Evolutionary conservation across 2,888 invertebrate species (phyloP), one percentile per base, ranked within the genome.

Genomic region (Drosophila birchii): DNA sequence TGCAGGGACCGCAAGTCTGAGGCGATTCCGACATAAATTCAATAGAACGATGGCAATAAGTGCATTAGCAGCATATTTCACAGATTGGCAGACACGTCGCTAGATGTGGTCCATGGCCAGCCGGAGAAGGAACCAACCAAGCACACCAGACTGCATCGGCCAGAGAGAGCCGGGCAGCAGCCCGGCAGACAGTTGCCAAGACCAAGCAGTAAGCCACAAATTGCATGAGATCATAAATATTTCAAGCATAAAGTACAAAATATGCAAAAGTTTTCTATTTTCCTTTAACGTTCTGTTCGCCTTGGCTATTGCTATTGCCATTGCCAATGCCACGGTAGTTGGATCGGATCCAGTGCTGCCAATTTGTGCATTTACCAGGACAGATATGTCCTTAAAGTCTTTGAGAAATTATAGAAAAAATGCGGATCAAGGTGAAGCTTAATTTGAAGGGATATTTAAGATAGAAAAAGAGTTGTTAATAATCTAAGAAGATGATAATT

Each of bases 221-320:
- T 86, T 86, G 85, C 87, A 87, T 76, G 82, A 86, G 87, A 86
- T 86, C 85, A 86, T 86, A 86, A 86, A 86, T 86, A 86, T 86
- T 86, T 86, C 85, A 86, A 85, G 85, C 85, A 86, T 86, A 87
- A 86, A 86, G 85, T 87, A 87, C 85, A 82, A 87, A 86, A 86
- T 86, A 86, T 86, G 85, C 85, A 86, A 86, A 86, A 86, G 85
- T 86, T 87, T 82, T 79, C 76, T 72, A 77, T 79, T 76, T 83
- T 80, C 64, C 68, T 77, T 78, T 72, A 77, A 61, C 62, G 61
- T 49, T 29, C 43, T 29, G 51, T 61, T 66, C 61, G 51, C 51
- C 43, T 20, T 51, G 41, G 54, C 64, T 34, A 60, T 66, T 64
- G 77, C 60, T 60, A 53, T 68, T 70, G 64, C 76, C 64, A 70